These are phyloP conservation scores for Conus ventricosus DNA, from an alignment of 1,140 invertebrate species.

Conservation along the genomic window DNA sequence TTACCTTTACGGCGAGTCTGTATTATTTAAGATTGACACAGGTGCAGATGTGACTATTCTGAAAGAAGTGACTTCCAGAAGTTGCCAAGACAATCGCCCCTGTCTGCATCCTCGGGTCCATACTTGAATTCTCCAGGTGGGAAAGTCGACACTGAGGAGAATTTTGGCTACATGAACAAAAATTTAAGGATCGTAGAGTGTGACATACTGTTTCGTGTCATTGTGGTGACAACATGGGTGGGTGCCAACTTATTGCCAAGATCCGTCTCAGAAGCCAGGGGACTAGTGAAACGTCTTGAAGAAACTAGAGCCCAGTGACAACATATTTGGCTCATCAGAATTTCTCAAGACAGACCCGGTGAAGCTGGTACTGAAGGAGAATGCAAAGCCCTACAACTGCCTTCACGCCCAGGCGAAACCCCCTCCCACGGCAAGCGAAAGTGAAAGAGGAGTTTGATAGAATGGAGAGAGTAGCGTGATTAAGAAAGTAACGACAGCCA, in stretches of 20 bases:
- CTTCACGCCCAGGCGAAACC: slow-evolving; percentile 58
- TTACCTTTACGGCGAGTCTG: neutral
- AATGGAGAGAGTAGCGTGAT: slow-evolving; percentile 62
- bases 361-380: slow-evolving; percentile 47
- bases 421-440: slow-evolving; percentile 57
- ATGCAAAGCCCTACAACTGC: slow-evolving; percentile 40
- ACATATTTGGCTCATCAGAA: neutral
- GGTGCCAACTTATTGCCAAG: neutral
- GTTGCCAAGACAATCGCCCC: neutral
- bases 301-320: neutral
- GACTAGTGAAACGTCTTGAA: neutral
- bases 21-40: neutral
- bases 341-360: slow-evolving; percentile 13
- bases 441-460: slow-evolving; percentile 62
- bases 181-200: neutral
- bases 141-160: no score
- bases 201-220: no score
- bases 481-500: slow-evolving; percentile 49
- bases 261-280: neutral
- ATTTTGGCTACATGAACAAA: no score
- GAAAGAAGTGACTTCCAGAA: neutral
- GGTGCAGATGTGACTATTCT: neutral
- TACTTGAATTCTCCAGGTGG: no score
- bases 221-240: neutral
- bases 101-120: neutral